Evolutionary conservation across 1,140 invertebrate species (phyloP).

Genomic region (Plutomurus gul): DNA sequence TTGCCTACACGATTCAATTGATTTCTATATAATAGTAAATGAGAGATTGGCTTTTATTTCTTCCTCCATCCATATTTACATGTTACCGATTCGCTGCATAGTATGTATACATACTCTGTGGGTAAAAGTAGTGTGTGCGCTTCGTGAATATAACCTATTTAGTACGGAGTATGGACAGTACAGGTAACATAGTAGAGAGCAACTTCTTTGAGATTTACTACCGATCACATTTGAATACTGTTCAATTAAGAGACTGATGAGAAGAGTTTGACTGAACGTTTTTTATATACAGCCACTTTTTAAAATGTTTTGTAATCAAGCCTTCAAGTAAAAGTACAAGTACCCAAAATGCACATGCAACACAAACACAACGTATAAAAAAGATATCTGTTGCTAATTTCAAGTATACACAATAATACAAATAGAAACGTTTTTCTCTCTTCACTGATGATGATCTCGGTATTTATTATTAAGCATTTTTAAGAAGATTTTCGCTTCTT

Average conservation of each 20-base stretch:
- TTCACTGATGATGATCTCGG: too few species aligned
- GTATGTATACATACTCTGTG: too few species aligned
- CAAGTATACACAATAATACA: too few species aligned
- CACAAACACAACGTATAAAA: too few species aligned
- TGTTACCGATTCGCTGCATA: too few species aligned
- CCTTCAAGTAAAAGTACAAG: neutral
- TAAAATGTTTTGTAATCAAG: slow-evolving; percentile 10
- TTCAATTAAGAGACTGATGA: slow-evolving; percentile 9
- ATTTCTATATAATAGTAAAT: slow-evolving; percentile 3
- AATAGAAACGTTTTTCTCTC: too few species aligned
- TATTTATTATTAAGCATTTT: too few species aligned
- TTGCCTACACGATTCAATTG: slow-evolving; percentile 26
- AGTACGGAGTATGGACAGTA: neutral
- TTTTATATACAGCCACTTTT: neutral
- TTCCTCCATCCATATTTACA: too few species aligned
- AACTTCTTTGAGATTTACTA: neutral
- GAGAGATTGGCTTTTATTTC: slow-evolving; percentile 10
- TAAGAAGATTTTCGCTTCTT: too few species aligned
- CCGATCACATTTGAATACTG: neutral
- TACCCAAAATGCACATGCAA: too few species aligned
- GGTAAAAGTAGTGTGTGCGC: too few species aligned
- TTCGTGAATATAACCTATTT: neutral
- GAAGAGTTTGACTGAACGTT: neutral
- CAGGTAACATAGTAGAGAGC: neutral
- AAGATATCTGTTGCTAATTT: too few species aligned